Conservation (phyloP, 2,797 vertebrate genomes). For the Macropodus opercularis region DNA sequence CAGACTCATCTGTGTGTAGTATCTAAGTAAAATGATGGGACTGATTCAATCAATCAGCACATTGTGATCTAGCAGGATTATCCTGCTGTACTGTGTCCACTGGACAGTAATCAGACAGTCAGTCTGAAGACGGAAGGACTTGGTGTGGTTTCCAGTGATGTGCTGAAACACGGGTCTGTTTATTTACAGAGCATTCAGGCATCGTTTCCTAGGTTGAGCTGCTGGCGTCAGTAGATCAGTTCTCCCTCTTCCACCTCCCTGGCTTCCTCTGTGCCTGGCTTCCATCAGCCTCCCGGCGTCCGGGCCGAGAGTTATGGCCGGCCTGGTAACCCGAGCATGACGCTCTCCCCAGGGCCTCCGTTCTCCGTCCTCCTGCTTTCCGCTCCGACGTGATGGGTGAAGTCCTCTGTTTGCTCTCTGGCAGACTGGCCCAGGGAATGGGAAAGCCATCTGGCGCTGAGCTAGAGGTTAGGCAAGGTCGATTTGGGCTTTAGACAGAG, state of each 20-base stretch:
- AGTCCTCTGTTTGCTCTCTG: conserved; percentile 55
- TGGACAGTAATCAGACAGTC: too few species aligned
- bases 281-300: conserved; percentile 56
- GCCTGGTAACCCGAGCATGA: conserved; percentile 66
- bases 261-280: conserved; percentile 55
- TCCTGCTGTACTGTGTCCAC: too few species aligned
- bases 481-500: conserved; percentile 23
- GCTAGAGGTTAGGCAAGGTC: conserved; percentile 37
- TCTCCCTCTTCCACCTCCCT: background rate
- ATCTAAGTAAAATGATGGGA: too few species aligned
- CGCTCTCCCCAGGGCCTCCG: conserved; percentile 51
- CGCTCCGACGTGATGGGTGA: conserved; percentile 56
- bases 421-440: conserved; percentile 68
- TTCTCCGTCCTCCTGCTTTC: conserved; percentile 60
- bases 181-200: too few species aligned
- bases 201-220: background rate
- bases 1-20: too few species aligned
- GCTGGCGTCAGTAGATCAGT: too few species aligned
- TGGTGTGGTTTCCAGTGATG: too few species aligned
- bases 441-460: conserved; percentile 72
- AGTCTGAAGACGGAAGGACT: too few species aligned
- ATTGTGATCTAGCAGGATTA: too few species aligned
- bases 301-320: conserved; percentile 62
- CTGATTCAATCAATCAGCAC: too few species aligned
- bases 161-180: too few species aligned